A percentile compares a stretch with the other conserved stretches of the same genome.
Conservation (phyloP, 2,113 vertebrate genomes). For the Murina feae region DNA sequence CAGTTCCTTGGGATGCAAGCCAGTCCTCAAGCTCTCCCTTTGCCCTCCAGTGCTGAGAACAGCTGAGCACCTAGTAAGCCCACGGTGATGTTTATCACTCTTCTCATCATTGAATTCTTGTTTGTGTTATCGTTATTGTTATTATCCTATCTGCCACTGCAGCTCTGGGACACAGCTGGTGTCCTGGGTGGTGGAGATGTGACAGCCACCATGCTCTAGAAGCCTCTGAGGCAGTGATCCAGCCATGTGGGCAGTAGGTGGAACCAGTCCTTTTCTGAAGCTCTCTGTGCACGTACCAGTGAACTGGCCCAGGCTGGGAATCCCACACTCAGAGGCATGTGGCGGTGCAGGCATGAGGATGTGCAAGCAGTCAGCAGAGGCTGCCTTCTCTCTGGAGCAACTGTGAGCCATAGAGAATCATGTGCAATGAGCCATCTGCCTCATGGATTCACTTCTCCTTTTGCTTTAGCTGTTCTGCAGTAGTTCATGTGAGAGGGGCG, state of each 20-base stretch:
- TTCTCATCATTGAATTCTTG: background rate
- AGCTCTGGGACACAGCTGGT: background rate
- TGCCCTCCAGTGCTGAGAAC: background rate
- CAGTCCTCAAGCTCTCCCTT: background rate
- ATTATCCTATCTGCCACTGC: background rate
- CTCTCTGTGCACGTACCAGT: background rate
- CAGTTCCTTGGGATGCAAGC: background rate
- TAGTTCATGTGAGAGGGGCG: background rate
- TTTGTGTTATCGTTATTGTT: background rate
- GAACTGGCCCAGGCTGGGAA: background rate
- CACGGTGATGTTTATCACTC: background rate
- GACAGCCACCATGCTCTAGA: background rate
- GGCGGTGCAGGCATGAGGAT: background rate
- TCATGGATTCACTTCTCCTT: background rate
- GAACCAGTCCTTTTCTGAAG: background rate
- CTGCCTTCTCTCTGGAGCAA: background rate
- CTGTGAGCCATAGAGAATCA: background rate
- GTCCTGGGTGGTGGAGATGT: background rate
- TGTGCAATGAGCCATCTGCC: background rate
- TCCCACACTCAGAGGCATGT: background rate
- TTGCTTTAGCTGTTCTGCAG: background rate
- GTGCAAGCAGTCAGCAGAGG: background rate
- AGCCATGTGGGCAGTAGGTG: background rate
- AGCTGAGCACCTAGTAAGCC: background rate
- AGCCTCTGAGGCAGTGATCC: background rate